Conservation (phyloP, 2,888 invertebrate species). For the Cheilosia soror region DNA sequence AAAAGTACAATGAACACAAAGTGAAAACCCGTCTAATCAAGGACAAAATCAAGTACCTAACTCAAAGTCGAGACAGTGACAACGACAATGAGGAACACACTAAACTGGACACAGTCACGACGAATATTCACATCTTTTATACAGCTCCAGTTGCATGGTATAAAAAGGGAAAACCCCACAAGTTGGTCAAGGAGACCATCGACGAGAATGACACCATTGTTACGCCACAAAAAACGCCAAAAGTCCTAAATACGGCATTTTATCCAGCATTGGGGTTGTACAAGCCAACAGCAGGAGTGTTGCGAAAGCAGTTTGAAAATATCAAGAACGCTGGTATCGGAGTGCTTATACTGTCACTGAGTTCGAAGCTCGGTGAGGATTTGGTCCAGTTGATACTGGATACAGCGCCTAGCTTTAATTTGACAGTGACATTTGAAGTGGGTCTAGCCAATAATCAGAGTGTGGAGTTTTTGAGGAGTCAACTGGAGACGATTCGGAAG, state of each 20-base stretch:
- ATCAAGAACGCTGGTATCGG: conserved; percentile 86
- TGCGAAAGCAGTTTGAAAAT: conserved; percentile 86
- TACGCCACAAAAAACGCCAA: conserved; percentile 77
- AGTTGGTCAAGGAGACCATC: conserved; percentile 66
- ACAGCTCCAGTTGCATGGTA: conserved; percentile 83
- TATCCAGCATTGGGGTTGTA: conserved; percentile 82
- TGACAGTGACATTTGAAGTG: conserved; percentile 86
- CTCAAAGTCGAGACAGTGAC: conserved; percentile 78
- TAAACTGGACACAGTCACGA: conserved; percentile 79
- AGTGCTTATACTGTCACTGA: conserved; percentile 86
- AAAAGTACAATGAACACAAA: conserved; percentile 83
- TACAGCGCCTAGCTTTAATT: conserved; percentile 84
- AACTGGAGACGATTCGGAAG: conserved; percentile 80
- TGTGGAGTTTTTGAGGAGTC: conserved; percentile 84
- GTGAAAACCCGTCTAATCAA: conserved; percentile 82
- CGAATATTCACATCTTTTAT: conserved; percentile 83
- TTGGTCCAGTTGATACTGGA: conserved; percentile 83
- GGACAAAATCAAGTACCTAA: conserved; percentile 81
- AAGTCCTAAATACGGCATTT: conserved; percentile 81
- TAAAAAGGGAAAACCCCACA: conserved; percentile 79
- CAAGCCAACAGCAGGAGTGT: conserved; percentile 81
- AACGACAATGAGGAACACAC: conserved; percentile 77
- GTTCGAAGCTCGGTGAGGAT: conserved; percentile 79
- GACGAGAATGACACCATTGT: conserved; percentile 74
- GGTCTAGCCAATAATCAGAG: conserved; percentile 86